Evolutionary conservation across 1,140 invertebrate species (phyloP).

Genomic region (Leptinotarsa defecta): DNA sequence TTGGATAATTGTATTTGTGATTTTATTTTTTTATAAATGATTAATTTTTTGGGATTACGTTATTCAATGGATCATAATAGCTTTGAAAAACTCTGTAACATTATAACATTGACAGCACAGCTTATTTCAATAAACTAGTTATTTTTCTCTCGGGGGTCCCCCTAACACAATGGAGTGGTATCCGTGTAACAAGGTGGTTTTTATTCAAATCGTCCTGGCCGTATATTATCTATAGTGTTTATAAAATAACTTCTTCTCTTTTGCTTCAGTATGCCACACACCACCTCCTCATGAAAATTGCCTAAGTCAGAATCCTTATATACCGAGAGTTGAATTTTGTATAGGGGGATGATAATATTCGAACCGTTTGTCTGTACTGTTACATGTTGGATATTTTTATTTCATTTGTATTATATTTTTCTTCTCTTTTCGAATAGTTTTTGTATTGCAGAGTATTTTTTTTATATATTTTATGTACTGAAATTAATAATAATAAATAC

Average conservation of each 20-base stretch:
- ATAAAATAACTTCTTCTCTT: background rate
- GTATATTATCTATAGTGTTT: background rate
- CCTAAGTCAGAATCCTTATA: background rate
- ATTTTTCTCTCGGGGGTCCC: background rate
- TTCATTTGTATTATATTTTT: background rate
- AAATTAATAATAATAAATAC: background rate
- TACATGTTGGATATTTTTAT: constrained; percentile 38
- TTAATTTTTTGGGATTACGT: background rate
- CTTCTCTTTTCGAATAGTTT: background rate
- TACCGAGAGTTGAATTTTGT: background rate
- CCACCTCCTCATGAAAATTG: background rate
- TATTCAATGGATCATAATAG: background rate
- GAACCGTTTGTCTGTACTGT: constrained; percentile 35
- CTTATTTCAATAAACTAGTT: constrained; percentile 24
- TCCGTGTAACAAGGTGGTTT: constrained; percentile 4
- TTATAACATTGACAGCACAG: constrained; percentile 45
- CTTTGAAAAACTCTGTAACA: constrained; percentile 27
- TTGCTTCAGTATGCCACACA: background rate
- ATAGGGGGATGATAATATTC: constrained; percentile 5
- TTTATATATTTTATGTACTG: background rate
- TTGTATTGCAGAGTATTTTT: constrained; percentile 8
- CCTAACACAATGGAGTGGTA: background rate
- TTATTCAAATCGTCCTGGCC: background rate
- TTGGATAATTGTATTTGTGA: background rate
- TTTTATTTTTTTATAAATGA: constrained; percentile 1